Evolutionary conservation across 2,888 invertebrate species (phyloP), one percentile per base, ranked within the genome.

Genomic region (Creontiades dilutus): DNA sequence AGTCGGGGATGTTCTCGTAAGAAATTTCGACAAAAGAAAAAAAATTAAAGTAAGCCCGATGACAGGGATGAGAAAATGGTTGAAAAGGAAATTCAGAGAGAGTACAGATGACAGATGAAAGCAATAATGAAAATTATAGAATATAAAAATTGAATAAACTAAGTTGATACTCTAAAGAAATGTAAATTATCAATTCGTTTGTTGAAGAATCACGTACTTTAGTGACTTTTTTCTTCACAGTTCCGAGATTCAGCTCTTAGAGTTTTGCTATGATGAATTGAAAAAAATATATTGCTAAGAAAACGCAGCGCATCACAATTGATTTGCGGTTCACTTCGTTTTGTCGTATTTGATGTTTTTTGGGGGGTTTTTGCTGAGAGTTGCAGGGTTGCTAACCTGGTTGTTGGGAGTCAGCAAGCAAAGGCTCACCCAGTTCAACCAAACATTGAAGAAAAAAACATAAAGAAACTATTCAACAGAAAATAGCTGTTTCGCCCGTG

Each of bases 311-410:
- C 80, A 80, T 19, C 48, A 80, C 80, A 80, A 47, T 46, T 78
- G 37, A 78, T 78, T 78, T 78, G 78, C 78, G 78, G 78, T 78
- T 78, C 14, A 16, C 23, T 80, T 37, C 46, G 78, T 78, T 78
- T 78, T 19, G 3, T 3, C 4, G 75, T 75, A 16, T 75, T 23
- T 78, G 13, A 28, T 37, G 37, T 80, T n/a, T 46, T 80, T 14
- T 68, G 75, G 75, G n/a, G 23, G 75, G 12, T 75, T 75, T 28
- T 12, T 1, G 3, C 2, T 4, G 27, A 46, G n/a, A 14, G 28
- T 46, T 46, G 78, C 90, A 90, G 90, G 90, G 90, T 82, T 89
- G 46, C 84, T 91, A 82, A 90, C 90, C 90, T 91, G 91, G 75
- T 91, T 90, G 23, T 46, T 78, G 78, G 78, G 78, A 46, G n/a